These are phyloP conservation scores for Limanda limanda DNA, from an alignment of 2,113 vertebrate species.

Conservation along the genomic window DNA sequence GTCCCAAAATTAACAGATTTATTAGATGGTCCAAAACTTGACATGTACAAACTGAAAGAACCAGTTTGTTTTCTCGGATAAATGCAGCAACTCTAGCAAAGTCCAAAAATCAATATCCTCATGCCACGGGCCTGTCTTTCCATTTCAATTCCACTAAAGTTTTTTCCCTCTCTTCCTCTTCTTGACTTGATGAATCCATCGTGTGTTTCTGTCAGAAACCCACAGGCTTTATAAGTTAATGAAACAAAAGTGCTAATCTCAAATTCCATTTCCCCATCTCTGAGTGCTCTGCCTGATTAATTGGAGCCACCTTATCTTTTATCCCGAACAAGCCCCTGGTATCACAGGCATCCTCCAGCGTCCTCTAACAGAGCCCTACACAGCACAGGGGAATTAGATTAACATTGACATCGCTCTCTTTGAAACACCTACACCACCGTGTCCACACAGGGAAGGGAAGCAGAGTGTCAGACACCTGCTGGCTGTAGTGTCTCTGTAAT, in stretches of 20 bases:
- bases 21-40: too few species aligned
- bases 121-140: slow-evolving; percentile 5
- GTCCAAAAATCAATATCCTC: slow-evolving; percentile 14
- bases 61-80: neutral
- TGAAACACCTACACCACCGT: slow-evolving; percentile 34
- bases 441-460: slow-evolving; percentile 1
- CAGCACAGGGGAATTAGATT: slow-evolving; percentile 51
- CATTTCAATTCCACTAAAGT: neutral
- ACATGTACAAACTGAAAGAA: neutral
- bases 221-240: slow-evolving; percentile 59
- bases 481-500: slow-evolving; percentile 32
- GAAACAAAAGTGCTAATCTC: slow-evolving; percentile 67
- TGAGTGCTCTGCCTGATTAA: slow-evolving; percentile 58
- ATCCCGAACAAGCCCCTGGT: slow-evolving; percentile 22
- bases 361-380: slow-evolving; percentile 19
- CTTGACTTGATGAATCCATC: slow-evolving; percentile 33
- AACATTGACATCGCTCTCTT: slow-evolving; percentile 48
- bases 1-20: neutral
- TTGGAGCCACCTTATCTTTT: slow-evolving; percentile 23
- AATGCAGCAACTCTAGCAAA: too few species aligned
- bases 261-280: slow-evolving; percentile 65
- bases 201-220: slow-evolving; percentile 22
- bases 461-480: slow-evolving; percentile 34
- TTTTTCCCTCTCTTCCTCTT: slow-evolving; percentile 3
- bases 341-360: slow-evolving; percentile 24